Evolutionary conservation across 1,140 invertebrate species (phyloP).

Genomic region (Halotydeus destructor): DNA sequence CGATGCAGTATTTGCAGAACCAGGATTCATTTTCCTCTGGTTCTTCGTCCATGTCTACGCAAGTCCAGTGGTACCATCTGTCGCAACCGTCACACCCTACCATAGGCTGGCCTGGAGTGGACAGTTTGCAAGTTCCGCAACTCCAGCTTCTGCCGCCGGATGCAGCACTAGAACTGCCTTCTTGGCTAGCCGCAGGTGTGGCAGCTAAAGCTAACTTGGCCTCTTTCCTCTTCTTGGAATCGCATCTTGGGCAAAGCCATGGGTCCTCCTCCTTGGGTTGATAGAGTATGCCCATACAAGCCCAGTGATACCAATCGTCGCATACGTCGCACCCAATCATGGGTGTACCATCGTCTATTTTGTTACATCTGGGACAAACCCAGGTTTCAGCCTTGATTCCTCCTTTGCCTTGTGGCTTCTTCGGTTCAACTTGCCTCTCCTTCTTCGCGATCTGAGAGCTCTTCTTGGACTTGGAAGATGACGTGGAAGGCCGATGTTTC

Average conservation of each 20-base stretch:
- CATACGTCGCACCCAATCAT: slow-evolving; percentile 96
- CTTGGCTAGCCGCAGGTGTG: no score
- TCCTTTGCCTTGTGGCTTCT: slow-evolving; percentile 35
- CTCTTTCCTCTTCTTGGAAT: slow-evolving; percentile 30
- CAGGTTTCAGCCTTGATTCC: slow-evolving; percentile 71
- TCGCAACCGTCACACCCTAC: slow-evolving; percentile 92
- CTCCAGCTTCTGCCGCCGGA: no score
- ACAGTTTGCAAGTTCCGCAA: slow-evolving; percentile 72
- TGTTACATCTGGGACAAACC: slow-evolving; percentile 87
- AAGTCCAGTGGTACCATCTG: slow-evolving; percentile 40
- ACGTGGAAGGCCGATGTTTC: no score
- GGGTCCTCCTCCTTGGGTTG: slow-evolving; percentile 68
- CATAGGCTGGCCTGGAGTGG: slow-evolving; percentile 90
- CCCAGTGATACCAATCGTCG: slow-evolving; percentile 42
- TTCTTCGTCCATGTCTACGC: slow-evolving; percentile 68
- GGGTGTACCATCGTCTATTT: slow-evolving; percentile 80
- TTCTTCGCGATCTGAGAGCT: no score
- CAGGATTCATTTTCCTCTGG: slow-evolving; percentile 74
- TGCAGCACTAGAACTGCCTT: no score
- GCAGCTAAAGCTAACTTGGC: neutral
- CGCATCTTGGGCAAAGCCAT: slow-evolving; percentile 76
- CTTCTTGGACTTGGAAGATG: no score
- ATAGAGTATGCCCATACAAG: slow-evolving; percentile 75
- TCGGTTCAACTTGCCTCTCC: no score
- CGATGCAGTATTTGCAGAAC: slow-evolving; percentile 72